Evolutionary conservation across 2,113 vertebrate genomes (phyloP).

Genomic region (Apaloderma vittatum): DNA sequence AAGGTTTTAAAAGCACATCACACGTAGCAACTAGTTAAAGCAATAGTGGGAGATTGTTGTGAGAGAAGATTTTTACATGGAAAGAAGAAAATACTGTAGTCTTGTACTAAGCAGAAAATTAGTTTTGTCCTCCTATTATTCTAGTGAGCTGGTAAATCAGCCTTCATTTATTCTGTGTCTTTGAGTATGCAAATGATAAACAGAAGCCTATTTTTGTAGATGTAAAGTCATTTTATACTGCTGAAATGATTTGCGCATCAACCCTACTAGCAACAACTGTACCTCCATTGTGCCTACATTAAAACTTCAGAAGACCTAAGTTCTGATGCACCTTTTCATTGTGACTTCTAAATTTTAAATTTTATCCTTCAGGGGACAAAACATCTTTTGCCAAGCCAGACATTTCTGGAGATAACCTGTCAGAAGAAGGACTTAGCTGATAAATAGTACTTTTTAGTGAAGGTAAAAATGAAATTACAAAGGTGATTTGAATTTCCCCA

Average conservation of each 20-base stretch:
- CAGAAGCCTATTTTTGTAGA: slow-evolving; percentile 17
- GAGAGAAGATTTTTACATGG: background rate
- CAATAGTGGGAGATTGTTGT: background rate
- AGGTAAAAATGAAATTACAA: background rate
- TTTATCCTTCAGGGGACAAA: background rate
- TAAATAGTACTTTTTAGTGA: background rate
- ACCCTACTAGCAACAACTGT: background rate
- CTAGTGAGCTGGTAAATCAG: slow-evolving; percentile 4
- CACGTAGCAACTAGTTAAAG: background rate
- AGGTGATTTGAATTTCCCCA: background rate
- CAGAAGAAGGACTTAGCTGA: background rate
- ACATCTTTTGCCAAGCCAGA: background rate
- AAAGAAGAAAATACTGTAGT: background rate
- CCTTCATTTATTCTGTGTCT: slow-evolving; percentile 18
- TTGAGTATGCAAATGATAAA: slow-evolving; percentile 48
- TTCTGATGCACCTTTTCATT: background rate
- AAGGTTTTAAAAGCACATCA: background rate
- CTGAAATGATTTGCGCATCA: slow-evolving; percentile 23
- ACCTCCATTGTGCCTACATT: background rate
- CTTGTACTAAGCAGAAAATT: slow-evolving; percentile 35
- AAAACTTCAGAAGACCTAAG: background rate
- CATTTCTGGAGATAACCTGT: background rate
- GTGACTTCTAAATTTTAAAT: background rate
- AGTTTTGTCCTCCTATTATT: slow-evolving; percentile 3
- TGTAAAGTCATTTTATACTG: background rate